These are phyloP conservation scores for Adelosebastes latens DNA, from an alignment of 2,797 vertebrate genomes.

Conservation along the genomic window DNA sequence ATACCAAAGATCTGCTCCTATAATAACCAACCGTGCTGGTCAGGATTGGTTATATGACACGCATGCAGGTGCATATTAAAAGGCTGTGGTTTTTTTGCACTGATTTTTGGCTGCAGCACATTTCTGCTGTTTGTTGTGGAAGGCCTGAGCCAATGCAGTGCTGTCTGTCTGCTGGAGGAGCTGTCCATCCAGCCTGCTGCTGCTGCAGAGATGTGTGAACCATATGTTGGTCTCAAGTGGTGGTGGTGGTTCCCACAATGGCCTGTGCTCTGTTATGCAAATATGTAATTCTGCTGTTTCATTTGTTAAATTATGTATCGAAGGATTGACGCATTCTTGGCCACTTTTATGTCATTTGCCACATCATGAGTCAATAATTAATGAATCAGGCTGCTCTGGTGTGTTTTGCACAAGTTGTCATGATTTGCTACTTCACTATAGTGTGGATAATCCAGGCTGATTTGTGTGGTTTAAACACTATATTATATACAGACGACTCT, in stretches of 20 bases:
- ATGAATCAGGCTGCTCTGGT: slow-evolving; percentile 33
- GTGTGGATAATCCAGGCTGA: slow-evolving; percentile 35
- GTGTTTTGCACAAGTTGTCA: slow-evolving; percentile 34
- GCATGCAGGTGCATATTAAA: slow-evolving; percentile 12
- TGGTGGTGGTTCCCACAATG: slow-evolving; percentile 25
- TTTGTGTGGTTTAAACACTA: slow-evolving; percentile 30
- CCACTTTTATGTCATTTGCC: slow-evolving; percentile 40
- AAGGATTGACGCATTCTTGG: slow-evolving; percentile 47
- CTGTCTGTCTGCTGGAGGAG: slow-evolving; percentile 38
- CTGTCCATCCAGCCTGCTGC: slow-evolving; percentile 48
- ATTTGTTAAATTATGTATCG: slow-evolving; percentile 46
- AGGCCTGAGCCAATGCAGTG: slow-evolving; percentile 73
- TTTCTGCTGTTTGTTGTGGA: slow-evolving; percentile 60
- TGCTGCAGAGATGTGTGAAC: slow-evolving; percentile 60
- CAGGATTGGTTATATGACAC: background rate
- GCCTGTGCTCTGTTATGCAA: slow-evolving; percentile 5
- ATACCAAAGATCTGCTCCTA: background rate
- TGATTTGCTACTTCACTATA: slow-evolving; percentile 6
- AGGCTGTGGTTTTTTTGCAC: slow-evolving; percentile 60
- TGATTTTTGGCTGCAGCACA: slow-evolving; percentile 53
- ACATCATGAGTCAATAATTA: slow-evolving; percentile 62
- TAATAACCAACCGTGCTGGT: background rate
- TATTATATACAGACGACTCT: slow-evolving; percentile 11
- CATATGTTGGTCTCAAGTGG: slow-evolving; percentile 37
- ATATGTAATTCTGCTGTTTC: slow-evolving; percentile 20